These are phyloP conservation scores for Zaprionus obscuricornis DNA, from an alignment of 2,888 invertebrate species.

Conservation along the genomic window DNA sequence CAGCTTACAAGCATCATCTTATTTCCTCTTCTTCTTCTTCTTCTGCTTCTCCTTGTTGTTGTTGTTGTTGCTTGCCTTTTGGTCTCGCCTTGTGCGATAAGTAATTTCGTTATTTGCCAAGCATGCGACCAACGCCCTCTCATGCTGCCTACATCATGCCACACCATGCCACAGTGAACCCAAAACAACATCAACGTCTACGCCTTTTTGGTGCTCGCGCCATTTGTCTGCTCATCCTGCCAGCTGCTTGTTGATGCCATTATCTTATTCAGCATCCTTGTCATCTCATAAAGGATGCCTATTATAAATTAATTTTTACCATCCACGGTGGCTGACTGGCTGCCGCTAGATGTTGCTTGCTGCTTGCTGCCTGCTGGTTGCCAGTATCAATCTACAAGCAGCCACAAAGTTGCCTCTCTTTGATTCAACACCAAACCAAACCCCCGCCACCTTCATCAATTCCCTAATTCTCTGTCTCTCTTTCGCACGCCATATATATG, in stretches of 20 bases:
- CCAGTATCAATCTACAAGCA: not conserved
- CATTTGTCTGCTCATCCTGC: conserved; percentile 52
- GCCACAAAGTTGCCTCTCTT: conserved; percentile 12
- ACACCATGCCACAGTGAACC: too few relatives aligned
- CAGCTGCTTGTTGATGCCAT: conserved; percentile 74
- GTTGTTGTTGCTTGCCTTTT: conserved; percentile 39
- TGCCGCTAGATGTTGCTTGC: conserved; percentile 17
- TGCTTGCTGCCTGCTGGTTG: conserved; percentile 4
- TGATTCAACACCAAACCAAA: too few relatives aligned
- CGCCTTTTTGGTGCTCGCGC: conserved; percentile 61
- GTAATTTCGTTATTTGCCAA: conserved; percentile 78
- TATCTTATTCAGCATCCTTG: conserved; percentile 78
- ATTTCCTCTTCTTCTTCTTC: conserved; percentile 35
- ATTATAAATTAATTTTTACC: conserved; percentile 78
- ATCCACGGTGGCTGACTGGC: conserved; percentile 42
- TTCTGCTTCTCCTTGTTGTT: not conserved
- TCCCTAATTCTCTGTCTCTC: conserved; percentile 39
- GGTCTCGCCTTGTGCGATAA: conserved; percentile 60
- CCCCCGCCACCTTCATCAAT: conserved; percentile 58
- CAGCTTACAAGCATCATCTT: conserved; percentile 69
- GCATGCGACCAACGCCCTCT: conserved; percentile 51
- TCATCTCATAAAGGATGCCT: conserved; percentile 79
- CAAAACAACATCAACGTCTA: too few relatives aligned
- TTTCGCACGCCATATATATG: too few relatives aligned
- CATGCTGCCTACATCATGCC: not conserved